phyloP scores from a whole-genome alignment of 2,888 invertebrate genomes.

The Drosophila nr. medialis region DNA sequence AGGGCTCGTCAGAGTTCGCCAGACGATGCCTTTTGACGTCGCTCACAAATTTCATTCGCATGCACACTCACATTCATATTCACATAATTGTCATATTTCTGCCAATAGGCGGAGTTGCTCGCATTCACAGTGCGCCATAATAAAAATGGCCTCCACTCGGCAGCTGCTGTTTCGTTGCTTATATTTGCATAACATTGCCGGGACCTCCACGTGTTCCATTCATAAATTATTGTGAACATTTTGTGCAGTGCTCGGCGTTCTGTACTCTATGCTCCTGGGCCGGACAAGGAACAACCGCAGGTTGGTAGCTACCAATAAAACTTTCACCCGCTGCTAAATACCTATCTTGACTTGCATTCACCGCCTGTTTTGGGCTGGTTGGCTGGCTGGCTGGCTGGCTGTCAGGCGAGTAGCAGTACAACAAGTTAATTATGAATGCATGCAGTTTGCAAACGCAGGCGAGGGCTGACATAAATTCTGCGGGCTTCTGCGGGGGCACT shows the following conservation, averaged over 20 bases:
- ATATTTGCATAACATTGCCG: constrained; percentile 60
- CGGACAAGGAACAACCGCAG: constrained; percentile 14
- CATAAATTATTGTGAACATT: constrained; percentile 65
- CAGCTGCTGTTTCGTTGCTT: constrained; percentile 25
- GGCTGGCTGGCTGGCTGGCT: background rate
- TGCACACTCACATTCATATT: constrained; percentile 41
- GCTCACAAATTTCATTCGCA: constrained; percentile 61
- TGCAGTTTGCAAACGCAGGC: constrained; percentile 51
- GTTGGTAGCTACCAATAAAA: constrained; percentile 57
- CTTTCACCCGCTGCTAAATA: constrained; percentile 56
- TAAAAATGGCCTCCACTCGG: constrained; percentile 39
- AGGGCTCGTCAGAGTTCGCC: constrained; percentile 36
- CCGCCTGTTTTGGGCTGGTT: constrained; percentile 25
- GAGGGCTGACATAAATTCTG: constrained; percentile 60
- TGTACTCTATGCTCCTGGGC: constrained; percentile 1
- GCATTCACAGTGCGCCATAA: constrained; percentile 44
- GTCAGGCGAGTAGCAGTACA: constrained; percentile 50
- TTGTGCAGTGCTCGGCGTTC: constrained; percentile 19
- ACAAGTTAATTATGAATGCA: constrained; percentile 78
- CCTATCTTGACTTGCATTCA: constrained; percentile 21
- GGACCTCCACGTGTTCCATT: constrained; percentile 49
- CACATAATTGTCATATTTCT: constrained; percentile 47
- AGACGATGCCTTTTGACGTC: constrained; percentile 51
- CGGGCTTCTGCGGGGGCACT: constrained; percentile 43
- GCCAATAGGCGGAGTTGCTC: constrained; percentile 37